These are phyloP conservation scores for Poicephalus gulielmi DNA, from an alignment of 2,113 vertebrate species.

Conservation along the genomic window DNA sequence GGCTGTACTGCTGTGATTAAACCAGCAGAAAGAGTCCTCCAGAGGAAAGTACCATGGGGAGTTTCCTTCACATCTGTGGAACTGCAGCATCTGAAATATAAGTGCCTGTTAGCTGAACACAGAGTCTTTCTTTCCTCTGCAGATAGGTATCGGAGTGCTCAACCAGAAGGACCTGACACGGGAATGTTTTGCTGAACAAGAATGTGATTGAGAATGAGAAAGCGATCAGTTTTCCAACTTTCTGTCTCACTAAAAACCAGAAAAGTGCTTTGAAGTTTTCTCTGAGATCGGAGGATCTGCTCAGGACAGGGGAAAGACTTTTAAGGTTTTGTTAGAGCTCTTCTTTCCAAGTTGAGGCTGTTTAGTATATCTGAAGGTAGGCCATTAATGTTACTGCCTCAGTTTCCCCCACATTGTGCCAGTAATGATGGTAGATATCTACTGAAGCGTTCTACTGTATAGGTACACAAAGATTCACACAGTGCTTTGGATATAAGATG, in stretches of 20 bases:
- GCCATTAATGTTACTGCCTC: neutral
- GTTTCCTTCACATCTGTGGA: constrained; percentile 43
- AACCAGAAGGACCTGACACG: fast-evolving
- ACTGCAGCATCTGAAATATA: neutral
- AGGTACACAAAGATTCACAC: neutral
- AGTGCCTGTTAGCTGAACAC: neutral
- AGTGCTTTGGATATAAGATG: neutral
- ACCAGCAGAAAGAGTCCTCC: constrained; percentile 22
- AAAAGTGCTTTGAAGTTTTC: neutral
- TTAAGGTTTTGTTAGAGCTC: neutral
- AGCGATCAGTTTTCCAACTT: neutral
- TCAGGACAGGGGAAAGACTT: neutral
- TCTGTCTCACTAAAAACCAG: neutral
- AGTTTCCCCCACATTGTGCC: neutral
- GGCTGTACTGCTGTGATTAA: neutral
- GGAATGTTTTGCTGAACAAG: neutral
- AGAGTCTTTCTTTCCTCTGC: neutral
- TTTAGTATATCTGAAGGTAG: neutral
- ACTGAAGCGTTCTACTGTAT: neutral
- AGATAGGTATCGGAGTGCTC: neutral
- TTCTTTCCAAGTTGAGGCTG: neutral
- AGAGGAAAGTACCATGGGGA: neutral
- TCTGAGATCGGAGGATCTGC: neutral
- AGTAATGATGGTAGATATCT: fast-evolving
- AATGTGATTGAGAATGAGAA: neutral